These are phyloP conservation scores for Rhimphoctona megacephalus DNA, from an alignment of 2,888 invertebrate species.

Conservation along the genomic window DNA sequence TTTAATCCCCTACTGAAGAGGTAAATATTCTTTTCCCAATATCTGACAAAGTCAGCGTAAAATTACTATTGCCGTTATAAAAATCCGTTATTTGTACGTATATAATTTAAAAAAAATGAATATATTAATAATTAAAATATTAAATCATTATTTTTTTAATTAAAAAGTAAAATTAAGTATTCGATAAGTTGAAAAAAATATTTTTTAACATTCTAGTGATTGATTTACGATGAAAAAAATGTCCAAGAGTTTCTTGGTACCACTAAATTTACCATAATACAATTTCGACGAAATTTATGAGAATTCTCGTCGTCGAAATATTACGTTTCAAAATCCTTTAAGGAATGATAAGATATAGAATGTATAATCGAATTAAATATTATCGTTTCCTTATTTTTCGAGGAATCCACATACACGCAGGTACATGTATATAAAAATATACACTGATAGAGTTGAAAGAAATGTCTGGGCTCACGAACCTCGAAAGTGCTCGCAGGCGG, in stretches of 20 bases:
- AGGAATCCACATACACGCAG: neutral
- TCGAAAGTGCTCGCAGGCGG: slow-evolving; percentile 29
- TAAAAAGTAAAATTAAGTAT: neutral
- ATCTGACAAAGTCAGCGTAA: neutral
- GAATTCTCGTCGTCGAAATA: neutral
- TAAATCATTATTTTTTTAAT: neutral
- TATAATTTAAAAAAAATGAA: neutral
- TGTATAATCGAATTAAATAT: slow-evolving; percentile 39
- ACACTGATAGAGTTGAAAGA: neutral
- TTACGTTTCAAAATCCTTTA: neutral
- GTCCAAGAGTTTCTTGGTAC: neutral
- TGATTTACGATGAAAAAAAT: neutral
- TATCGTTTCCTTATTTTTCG: neutral
- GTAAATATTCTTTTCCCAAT: neutral
- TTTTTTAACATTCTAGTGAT: neutral
- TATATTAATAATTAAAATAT: neutral
- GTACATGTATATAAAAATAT: neutral
- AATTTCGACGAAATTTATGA: slow-evolving; percentile 23
- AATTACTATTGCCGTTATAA: neutral
- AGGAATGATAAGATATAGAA: neutral
- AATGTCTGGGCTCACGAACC: slow-evolving; percentile 14
- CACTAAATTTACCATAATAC: neutral
- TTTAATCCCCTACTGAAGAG: neutral
- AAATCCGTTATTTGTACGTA: too few species aligned
- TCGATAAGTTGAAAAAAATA: neutral